These are phyloP conservation scores for Scrobipalpa atriplicella DNA, from an alignment of 2,888 invertebrate genomes.

Conservation along the genomic window DNA sequence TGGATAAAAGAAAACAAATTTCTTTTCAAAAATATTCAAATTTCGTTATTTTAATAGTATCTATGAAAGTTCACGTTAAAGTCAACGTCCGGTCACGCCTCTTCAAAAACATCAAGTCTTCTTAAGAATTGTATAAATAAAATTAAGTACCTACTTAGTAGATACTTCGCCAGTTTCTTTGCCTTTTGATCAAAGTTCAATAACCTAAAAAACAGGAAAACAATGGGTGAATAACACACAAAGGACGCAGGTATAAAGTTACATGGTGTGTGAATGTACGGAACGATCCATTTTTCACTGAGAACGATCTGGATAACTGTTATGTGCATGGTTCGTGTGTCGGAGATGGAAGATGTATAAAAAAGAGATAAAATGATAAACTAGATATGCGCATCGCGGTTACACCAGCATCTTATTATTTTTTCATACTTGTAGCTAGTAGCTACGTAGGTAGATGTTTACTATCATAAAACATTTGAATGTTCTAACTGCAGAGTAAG, in stretches of 20 bases:
- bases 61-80: neutral
- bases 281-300: slow-evolving; percentile 21
- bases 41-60: too few species aligned
- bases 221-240: slow-evolving; percentile 11
- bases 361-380: slow-evolving; percentile 2
- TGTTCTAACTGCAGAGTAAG: too few species aligned
- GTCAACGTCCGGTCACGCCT: too few species aligned
- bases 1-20: too few species aligned
- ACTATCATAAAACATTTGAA: too few species aligned
- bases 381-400: neutral
- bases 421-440: too few species aligned
- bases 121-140: too few species aligned
- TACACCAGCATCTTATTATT: too few species aligned
- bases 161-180: neutral
- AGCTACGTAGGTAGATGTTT: too few species aligned
- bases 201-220: slow-evolving; percentile 14
- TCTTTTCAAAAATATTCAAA: too few species aligned
- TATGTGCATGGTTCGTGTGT: slow-evolving; percentile 11
- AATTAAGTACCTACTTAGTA: neutral
- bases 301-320: slow-evolving; percentile 16
- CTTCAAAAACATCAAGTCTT: too few species aligned
- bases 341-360: neutral
- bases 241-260: slow-evolving; percentile 9
- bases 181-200: neutral
- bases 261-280: slow-evolving; percentile 19